Evolutionary conservation across 37 sponge, comb jelly and placozoan genomes (phyloP).

Genomic region (Chondrosia reniformis): DNA sequence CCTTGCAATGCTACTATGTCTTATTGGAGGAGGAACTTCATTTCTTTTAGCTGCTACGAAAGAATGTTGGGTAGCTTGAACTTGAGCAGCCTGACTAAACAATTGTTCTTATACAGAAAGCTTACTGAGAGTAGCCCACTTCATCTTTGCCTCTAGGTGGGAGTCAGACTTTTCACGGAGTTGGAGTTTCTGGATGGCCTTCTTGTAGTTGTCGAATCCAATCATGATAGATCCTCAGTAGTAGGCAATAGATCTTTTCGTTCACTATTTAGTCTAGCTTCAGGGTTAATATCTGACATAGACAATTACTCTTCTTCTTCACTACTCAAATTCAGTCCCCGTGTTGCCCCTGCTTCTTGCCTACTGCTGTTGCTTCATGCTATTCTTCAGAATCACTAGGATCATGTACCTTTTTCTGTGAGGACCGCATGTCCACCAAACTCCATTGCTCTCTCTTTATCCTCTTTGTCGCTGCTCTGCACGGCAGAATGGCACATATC

Average conservation of each 20-base stretch:
- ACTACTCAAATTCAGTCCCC: background rate
- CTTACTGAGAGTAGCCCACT: slow-evolving; percentile 18
- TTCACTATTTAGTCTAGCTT: background rate
- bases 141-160: slow-evolving; percentile 45
- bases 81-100: slow-evolving; percentile 8
- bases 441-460: background rate
- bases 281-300: background rate
- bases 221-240: slow-evolving; percentile 15
- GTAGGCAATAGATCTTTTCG: slow-evolving; percentile 17
- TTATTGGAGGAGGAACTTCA: slow-evolving; percentile 32
- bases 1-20: slow-evolving; percentile 48
- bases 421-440: background rate
- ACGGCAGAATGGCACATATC: too few species aligned
- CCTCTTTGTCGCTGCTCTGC: background rate
- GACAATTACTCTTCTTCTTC: background rate
- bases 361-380: background rate
- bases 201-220: slow-evolving; percentile 46
- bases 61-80: slow-evolving; percentile 25
- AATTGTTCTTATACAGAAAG: slow-evolving; percentile 24
- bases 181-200: slow-evolving; percentile 35
- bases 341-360: background rate
- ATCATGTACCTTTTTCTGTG: background rate
- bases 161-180: slow-evolving; percentile 32
- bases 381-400: background rate
- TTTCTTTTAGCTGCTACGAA: slow-evolving; percentile 31